A percentile compares a stretch with the other conserved stretches of the same genome.
These are phyloP conservation scores for Eublepharis macularius DNA, from an alignment of 2,113 vertebrate species.

Conservation along the genomic window DNA sequence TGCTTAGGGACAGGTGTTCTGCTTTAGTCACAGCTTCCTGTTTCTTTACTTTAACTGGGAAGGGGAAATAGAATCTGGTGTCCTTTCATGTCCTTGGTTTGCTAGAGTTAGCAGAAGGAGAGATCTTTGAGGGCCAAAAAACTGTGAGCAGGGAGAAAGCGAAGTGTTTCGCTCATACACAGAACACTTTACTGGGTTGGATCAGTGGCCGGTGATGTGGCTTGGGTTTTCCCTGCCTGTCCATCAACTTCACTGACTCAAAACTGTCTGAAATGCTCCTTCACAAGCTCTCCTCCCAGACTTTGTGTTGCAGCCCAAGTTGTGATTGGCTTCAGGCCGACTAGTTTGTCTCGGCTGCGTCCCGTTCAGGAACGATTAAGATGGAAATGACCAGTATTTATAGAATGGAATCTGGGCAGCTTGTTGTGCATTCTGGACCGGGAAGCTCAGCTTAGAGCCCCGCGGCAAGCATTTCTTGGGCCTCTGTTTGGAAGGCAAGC, in stretches of 20 bases:
- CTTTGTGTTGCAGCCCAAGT: background rate
- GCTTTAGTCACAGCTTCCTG: too few species aligned
- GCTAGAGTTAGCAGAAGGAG: too few species aligned
- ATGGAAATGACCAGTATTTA: background rate
- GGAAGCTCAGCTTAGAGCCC: background rate
- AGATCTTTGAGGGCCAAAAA: too few species aligned
- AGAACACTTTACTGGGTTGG: too few species aligned
- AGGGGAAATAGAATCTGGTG: too few species aligned
- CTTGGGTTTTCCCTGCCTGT: background rate
- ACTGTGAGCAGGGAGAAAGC: too few species aligned
- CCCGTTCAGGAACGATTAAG: background rate
- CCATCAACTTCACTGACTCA: background rate
- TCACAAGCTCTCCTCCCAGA: too few species aligned
- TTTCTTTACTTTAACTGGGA: too few species aligned
- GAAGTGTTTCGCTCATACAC: too few species aligned
- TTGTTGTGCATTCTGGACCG: fast-evolving
- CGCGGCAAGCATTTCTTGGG: background rate
- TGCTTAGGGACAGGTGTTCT: too few species aligned
- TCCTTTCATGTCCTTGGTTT: too few species aligned
- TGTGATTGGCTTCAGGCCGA: background rate
- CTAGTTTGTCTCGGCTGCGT: background rate
- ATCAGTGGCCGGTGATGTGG: too few species aligned
- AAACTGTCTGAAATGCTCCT: background rate
- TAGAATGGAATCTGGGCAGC: background rate
- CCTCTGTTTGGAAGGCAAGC: background rate